Evolutionary conservation across 2,113 vertebrate genomes (phyloP), one percentile per base, ranked within the genome.

Genomic region (Fregetta grallaria): DNA sequence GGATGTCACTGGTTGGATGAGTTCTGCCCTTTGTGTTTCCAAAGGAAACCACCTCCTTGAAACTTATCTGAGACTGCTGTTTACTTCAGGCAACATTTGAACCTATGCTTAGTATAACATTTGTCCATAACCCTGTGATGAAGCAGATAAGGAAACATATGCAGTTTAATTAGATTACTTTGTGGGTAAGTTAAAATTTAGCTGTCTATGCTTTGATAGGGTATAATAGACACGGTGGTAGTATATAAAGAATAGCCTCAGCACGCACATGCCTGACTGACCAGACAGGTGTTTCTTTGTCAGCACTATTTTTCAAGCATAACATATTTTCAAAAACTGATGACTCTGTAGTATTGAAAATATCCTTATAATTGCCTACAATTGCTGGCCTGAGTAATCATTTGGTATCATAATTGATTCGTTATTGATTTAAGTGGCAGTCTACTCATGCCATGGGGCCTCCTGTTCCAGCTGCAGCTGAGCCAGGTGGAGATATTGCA

Each of bases 361-460:
- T 59, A 42, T 17, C 50, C 4, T 49, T 65, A 5, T 26, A 92
- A 68, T 53, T 76, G 26, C 23, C 36, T 85, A 4, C 10, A 85
- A 3, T 65, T 58, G 11, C 49, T 70, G 45, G 5, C 38, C 58
- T 63, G 45, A 47, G 26, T 66, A 66, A 70, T 68, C 18, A 50
- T 36, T 58, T 1, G 5, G 16, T 70, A 47, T 53, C 17, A 19
- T 0, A 53, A 13, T 5, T 80, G 49, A 50, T 62, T 7, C 30
- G 13, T 67, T 73, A 50, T 8, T 86, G 58, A 40, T 76, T 68
- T 68, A 86, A 73, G n/a, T 47, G 27, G 26, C 21, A 63, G 7
- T 7, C 0, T 2, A 6, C 6, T 49, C 12, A 5, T 53, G 34
- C 19, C 11, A 3, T 44, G 21, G 15, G 22, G 10, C 34, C 19